Evolutionary conservation across 2,888 invertebrate genomes (phyloP).

Genomic region (Amblyjoppa proteus): DNA sequence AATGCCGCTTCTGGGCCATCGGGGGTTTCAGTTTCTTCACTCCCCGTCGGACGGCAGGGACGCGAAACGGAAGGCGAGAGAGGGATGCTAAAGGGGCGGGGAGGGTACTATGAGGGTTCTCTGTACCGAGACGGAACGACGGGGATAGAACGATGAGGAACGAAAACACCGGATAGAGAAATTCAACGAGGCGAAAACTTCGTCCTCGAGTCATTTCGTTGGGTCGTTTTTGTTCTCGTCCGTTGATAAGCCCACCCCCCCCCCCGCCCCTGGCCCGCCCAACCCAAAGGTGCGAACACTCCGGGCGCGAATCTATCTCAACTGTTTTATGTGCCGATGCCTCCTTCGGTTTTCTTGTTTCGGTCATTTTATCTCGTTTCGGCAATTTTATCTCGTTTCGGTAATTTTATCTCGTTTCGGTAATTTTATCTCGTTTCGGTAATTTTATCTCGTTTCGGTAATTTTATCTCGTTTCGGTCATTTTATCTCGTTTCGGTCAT

Average conservation of each 20-base stretch:
- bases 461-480: background rate
- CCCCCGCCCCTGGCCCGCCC: background rate
- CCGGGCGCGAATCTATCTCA: slow-evolving; percentile 41
- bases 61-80: slow-evolving; percentile 8
- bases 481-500: background rate
- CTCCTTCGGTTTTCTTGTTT: background rate
- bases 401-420: slow-evolving; percentile 3
- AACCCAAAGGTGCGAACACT: no score
- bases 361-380: no score
- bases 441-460: background rate
- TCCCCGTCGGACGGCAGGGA: slow-evolving; percentile 17
- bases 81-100: slow-evolving; percentile 5
- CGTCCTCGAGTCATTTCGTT: slow-evolving; percentile 60
- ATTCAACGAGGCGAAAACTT: slow-evolving; percentile 58
- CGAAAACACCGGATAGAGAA: slow-evolving; percentile 33
- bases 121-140: background rate
- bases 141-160: slow-evolving; percentile 16
- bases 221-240: slow-evolving; percentile 32
- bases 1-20: background rate
- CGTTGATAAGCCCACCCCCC: no score
- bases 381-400: background rate
- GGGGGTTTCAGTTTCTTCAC: slow-evolving; percentile 24
- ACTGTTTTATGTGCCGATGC: slow-evolving; percentile 35
- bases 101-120: background rate
- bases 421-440: background rate